Evolutionary conservation across 2,113 vertebrate genomes (phyloP).

Genomic region (Sorex araneus): DNA sequence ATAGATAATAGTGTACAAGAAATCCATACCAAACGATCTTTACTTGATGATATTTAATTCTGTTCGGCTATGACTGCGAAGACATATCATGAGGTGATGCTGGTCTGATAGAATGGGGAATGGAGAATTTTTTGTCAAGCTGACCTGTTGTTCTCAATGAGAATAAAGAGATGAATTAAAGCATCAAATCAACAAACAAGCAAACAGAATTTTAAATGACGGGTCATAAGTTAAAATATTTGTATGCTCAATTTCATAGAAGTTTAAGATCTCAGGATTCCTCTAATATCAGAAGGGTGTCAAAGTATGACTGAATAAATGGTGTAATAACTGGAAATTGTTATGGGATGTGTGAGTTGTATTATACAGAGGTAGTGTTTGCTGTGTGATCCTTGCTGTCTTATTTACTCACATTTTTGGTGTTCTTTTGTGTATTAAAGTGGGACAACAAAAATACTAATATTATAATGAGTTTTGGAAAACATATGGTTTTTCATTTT

Average conservation of each 20-base stretch:
- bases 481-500: background rate
- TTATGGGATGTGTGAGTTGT: constrained; percentile 22
- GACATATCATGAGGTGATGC: background rate
- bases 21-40: background rate
- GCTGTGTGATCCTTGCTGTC: background rate
- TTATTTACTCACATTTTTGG: constrained; percentile 36
- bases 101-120: background rate
- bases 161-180: background rate
- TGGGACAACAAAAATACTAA: background rate
- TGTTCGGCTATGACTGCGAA: background rate
- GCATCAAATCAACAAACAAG: background rate
- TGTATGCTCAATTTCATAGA: background rate
- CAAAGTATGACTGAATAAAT: background rate
- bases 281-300: background rate
- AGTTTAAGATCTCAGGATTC: background rate
- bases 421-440: constrained; percentile 5
- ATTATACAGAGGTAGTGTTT: background rate
- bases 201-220: background rate
- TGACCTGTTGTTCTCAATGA: constrained; percentile 24
- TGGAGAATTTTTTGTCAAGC: background rate
- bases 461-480: background rate
- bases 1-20: background rate
- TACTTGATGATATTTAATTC: background rate
- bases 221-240: background rate
- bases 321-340: background rate